These are phyloP conservation scores for Phodopus roborovskii DNA, from an alignment of 2,113 vertebrate genomes.

Conservation along the genomic window DNA sequence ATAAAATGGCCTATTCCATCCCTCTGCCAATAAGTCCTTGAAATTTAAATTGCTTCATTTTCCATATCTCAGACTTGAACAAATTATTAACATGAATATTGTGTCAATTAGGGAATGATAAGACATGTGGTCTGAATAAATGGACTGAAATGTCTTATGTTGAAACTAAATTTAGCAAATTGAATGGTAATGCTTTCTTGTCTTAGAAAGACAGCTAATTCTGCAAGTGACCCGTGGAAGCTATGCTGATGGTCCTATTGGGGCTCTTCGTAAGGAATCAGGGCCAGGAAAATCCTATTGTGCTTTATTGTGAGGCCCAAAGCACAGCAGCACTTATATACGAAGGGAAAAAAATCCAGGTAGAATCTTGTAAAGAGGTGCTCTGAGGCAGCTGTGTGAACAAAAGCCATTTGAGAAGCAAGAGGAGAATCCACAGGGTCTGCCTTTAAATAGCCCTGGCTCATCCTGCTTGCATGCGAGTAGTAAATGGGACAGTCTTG, in stretches of 20 bases:
- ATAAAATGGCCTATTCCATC: slow-evolving; percentile 23
- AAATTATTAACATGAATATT: slow-evolving; percentile 11
- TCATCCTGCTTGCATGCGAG: neutral
- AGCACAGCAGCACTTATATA: slow-evolving; percentile 60
- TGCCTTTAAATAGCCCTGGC: slow-evolving; percentile 53
- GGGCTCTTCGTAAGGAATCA: slow-evolving; percentile 60
- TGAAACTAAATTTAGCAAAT: slow-evolving; percentile 18
- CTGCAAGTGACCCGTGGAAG: slow-evolving; percentile 11
- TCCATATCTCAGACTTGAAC: neutral
- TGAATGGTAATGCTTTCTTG: neutral
- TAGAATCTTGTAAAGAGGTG: slow-evolving; percentile 49
- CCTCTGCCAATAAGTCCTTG: slow-evolving; percentile 51
- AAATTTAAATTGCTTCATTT: slow-evolving; percentile 63
- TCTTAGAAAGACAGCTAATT: slow-evolving; percentile 26
- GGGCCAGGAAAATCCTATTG: slow-evolving; percentile 70
- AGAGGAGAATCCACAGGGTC: slow-evolving; percentile 52
- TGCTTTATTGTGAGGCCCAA: slow-evolving; percentile 46
- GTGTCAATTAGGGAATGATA: slow-evolving; percentile 53
- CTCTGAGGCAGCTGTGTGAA: slow-evolving; percentile 57
- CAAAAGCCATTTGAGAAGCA: slow-evolving; percentile 61
- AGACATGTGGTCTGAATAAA: neutral
- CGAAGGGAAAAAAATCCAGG: slow-evolving; percentile 42
- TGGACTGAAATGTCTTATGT: slow-evolving; percentile 26
- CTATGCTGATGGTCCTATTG: neutral
- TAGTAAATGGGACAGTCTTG: slow-evolving; percentile 19